Conservation (phyloP, 2,113 vertebrate genomes). For the Columba livia region DNA sequence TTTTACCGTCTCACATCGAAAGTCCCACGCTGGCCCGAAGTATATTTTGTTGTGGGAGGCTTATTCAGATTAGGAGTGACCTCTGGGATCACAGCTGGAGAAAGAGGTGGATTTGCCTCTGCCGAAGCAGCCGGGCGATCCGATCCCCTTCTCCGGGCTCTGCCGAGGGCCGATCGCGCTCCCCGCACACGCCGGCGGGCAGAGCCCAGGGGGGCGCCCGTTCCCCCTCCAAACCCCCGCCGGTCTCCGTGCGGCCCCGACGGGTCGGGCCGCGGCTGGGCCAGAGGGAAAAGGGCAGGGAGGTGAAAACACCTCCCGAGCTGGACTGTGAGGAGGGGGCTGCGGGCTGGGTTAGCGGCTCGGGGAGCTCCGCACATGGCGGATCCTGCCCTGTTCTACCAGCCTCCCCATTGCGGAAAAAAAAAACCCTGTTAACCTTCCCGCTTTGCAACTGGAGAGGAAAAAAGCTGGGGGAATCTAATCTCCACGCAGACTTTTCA, state of each 20-base stretch:
- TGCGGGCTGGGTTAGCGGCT: not conserved
- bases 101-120: not conserved
- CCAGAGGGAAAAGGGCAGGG: no score
- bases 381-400: not conserved
- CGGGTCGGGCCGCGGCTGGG: not conserved
- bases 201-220: not conserved
- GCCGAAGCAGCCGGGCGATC: accelerated
- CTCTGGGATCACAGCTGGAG: not conserved
- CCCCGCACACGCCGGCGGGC: not conserved
- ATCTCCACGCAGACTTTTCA: not conserved
- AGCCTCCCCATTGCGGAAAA: not conserved
- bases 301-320: accelerated
- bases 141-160: not conserved
- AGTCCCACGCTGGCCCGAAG: not conserved
- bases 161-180: accelerated
- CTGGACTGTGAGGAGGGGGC: not conserved
- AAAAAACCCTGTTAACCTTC: not conserved
- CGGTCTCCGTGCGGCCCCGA: not conserved
- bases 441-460: not conserved
- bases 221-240: no score
- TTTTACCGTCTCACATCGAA: not conserved
- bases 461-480: not conserved
- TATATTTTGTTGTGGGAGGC: not conserved
- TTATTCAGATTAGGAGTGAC: not conserved
- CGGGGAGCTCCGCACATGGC: no score